These are phyloP conservation scores for Bergia sp. DNA, from an alignment of 92 coral and sea anemone genomes.

Conservation along the genomic window DNA sequence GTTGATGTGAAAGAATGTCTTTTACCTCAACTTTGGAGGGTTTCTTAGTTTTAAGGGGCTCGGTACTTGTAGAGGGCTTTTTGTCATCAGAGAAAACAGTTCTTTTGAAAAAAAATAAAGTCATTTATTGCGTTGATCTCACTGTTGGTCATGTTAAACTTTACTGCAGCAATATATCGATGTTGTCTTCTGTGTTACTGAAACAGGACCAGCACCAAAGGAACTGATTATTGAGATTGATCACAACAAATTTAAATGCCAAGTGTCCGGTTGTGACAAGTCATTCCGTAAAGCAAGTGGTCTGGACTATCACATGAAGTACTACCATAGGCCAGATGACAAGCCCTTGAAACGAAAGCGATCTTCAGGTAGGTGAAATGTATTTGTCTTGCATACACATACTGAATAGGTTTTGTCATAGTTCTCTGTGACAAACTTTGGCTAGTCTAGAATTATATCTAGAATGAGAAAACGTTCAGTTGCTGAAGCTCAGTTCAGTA, in stretches of 20 bases:
- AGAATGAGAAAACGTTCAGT: no score
- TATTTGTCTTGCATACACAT: background rate
- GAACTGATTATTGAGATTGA: conserved; percentile 92
- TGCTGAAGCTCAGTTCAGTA: no score
- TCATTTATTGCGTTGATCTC: no score
- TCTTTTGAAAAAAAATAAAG: no score
- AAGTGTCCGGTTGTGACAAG: conserved; percentile 87
- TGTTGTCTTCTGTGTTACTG: background rate
- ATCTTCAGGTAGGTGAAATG: conserved; percentile 67
- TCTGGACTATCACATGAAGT: conserved; percentile 88
- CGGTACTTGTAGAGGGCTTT: no score
- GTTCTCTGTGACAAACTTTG: background rate
- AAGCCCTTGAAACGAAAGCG: conserved; percentile 76
- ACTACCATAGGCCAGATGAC: conserved; percentile 80
- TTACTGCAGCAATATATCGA: background rate
- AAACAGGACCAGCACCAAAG: conserved; percentile 74
- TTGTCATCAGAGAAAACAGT: no score
- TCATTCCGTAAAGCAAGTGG: conserved; percentile 97
- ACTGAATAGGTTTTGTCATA: background rate
- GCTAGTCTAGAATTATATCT: no score
- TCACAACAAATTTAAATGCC: conserved; percentile 93
- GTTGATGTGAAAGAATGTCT: no score
- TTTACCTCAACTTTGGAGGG: no score
- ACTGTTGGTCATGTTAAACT: no score
- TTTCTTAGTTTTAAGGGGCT: no score